Evolutionary conservation across 2,888 invertebrate species (phyloP), one percentile per base, ranked within the genome.

Genomic region (Lymantria dispar): DNA sequence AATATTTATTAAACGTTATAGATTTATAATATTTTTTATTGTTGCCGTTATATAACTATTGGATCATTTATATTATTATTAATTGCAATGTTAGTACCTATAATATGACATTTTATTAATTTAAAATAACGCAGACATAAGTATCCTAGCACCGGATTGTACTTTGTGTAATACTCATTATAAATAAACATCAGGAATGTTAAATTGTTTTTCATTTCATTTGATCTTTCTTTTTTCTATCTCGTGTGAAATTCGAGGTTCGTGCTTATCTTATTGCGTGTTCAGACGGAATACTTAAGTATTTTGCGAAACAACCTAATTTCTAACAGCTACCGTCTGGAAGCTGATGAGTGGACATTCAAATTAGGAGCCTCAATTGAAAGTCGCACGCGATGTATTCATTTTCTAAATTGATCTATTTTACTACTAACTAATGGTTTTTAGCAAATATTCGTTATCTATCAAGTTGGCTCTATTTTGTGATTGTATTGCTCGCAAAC

Each of bases 321-420:
- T 80, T 72, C 74, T 70, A 75, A 76, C 68, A 56, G 86, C 89
- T 87, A 83, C 88, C 74, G 87, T 82, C 85, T 87, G 85, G 80
- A 74, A 79, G 78, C 77, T 76, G 78, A 75, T 70, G 68, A 64
- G 55, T 58, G 68, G 66, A 62, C 58, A 72, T 74, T 67, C 68
- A 75, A 78, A 80, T 80, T 78, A 62, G 62, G 56, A 50, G 60
- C 45, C 63, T 67, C 74, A 70, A 80, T 84, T 77, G 74, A 66
- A 62, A 64, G 61, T 57, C 45, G 62, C 85, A 87, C 83, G 86
- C 84, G 66, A 82, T 66, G 45, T 38, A 58, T 60, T 46, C 57
- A 56, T 64, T 62, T 62, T 46, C 48, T 33, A 8, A 41, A 33
- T 33, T 33, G 33, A 10, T 7, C 33, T 33, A 33, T 33, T 33